phyloP scores from a whole-genome alignment of 2,797 vertebrate species.

The Hydrolagus colliei region DNA sequence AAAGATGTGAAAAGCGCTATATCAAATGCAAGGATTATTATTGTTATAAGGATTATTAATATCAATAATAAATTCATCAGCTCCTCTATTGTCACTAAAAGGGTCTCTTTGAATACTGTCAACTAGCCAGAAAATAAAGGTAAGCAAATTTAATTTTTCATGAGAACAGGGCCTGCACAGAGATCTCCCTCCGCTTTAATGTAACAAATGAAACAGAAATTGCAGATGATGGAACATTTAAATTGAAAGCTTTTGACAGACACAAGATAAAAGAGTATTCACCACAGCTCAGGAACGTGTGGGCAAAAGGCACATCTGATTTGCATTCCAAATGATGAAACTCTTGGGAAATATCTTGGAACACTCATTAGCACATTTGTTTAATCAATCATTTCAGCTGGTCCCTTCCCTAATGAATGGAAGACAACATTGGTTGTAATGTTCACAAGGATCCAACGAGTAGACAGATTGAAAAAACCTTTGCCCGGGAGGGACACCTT shows the following conservation, averaged over 20 bases:
- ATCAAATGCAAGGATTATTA: no score
- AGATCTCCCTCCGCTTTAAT: background rate
- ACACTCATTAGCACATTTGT: constrained; percentile 14
- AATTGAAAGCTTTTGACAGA: background rate
- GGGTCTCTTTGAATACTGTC: no score
- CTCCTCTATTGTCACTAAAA: no score
- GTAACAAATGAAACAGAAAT: background rate
- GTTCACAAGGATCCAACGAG: background rate
- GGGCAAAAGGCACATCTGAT: constrained; percentile 1
- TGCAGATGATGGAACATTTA: background rate
- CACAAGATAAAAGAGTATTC: constrained; percentile 14
- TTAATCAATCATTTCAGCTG: constrained; percentile 25
- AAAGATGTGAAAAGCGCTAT: no score
- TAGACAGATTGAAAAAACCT: background rate
- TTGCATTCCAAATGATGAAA: constrained; percentile 6
- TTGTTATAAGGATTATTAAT: background rate
- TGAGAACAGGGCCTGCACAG: background rate
- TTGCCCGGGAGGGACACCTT: background rate
- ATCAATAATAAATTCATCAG: background rate
- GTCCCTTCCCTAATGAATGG: constrained; percentile 14
- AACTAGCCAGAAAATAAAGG: background rate
- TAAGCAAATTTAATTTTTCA: background rate
- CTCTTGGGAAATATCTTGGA: constrained; percentile 10
- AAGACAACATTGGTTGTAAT: constrained; percentile 6
- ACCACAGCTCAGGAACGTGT: background rate